phyloP scores from a whole-genome alignment of 2,113 vertebrate genomes.

The Eptesicus fuscus region DNA sequence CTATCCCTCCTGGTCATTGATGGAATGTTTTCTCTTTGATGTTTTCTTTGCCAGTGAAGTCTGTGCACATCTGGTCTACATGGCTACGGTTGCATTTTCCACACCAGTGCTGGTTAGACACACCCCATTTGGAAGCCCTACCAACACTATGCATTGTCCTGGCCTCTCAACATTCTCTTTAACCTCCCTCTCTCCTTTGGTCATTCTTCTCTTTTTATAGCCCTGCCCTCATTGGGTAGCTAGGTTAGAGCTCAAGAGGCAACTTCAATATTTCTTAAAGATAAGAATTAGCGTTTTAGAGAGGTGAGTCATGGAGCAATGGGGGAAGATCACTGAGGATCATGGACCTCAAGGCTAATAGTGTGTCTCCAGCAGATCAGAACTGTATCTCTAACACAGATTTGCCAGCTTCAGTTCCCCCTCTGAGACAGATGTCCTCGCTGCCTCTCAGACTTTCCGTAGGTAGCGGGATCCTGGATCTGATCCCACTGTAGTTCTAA shows the following conservation, averaged over 20 bases:
- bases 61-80: background rate
- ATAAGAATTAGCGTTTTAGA: background rate
- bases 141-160: fast-evolving
- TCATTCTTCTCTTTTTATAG: background rate
- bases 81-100: background rate
- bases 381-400: background rate
- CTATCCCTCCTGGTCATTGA: background rate
- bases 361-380: background rate
- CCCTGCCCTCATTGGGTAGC: background rate
- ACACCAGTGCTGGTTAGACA: background rate
- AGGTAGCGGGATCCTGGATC: constrained; percentile 53
- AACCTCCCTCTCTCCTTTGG: background rate
- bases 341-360: background rate
- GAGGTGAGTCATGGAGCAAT: background rate
- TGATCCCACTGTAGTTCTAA: background rate
- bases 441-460: constrained; percentile 39
- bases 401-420: background rate
- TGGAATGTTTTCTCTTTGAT: background rate
- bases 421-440: fast-evolving
- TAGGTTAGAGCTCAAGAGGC: background rate
- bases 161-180: background rate
- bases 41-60: background rate
- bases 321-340: background rate
- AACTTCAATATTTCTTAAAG: background rate
- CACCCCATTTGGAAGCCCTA: background rate